Conservation (phyloP, 2,888 invertebrate species). For the Epirrita christyi region DNA sequence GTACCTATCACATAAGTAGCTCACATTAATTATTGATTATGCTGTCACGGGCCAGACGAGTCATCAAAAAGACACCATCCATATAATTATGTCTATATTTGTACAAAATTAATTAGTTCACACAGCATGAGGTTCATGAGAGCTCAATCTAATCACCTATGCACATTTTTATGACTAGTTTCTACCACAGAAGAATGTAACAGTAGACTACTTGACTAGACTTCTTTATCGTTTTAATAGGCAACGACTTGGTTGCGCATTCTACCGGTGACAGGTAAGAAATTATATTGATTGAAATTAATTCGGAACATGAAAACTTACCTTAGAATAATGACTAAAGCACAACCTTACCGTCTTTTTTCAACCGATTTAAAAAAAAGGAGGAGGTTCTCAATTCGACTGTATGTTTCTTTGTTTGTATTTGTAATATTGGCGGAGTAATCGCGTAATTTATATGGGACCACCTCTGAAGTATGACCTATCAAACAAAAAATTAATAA, state of each 20-base stretch:
- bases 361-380: too few species aligned
- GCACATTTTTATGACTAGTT: conserved; percentile 14
- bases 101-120: conserved; percentile 25
- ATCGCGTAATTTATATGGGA: too few species aligned
- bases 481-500: too few species aligned
- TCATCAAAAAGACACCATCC: conserved; percentile 24
- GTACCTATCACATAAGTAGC: too few species aligned
- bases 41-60: conserved; percentile 23
- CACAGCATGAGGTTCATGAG: conserved; percentile 9
- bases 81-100: conserved; percentile 19
- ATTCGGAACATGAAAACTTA: too few species aligned
- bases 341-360: too few species aligned
- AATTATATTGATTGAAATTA: not conserved
- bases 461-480: too few species aligned
- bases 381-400: too few species aligned
- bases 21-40: conserved; percentile 27
- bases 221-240: not conserved
- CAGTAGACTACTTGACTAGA: not conserved
- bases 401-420: too few species aligned
- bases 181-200: too few species aligned
- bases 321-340: too few species aligned
- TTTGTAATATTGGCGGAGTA: too few species aligned
- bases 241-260: not conserved
- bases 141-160: conserved; percentile 16
- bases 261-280: not conserved